phyloP scores from a whole-genome alignment of 1,140 invertebrate species.

The Ceratina calcarata region DNA sequence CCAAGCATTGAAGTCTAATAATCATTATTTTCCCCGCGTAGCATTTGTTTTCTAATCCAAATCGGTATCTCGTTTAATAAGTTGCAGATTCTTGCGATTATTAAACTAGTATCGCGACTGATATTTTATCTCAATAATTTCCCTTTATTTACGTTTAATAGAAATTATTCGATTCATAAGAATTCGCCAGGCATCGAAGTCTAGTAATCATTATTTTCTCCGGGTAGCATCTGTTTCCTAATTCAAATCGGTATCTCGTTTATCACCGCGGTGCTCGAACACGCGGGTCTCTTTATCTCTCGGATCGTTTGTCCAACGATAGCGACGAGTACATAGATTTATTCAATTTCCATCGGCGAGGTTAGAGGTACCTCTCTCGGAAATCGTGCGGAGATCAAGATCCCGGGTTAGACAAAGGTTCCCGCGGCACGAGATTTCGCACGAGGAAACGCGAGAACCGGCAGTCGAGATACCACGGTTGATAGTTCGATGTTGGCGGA shows the following conservation, averaged over 20 bases:
- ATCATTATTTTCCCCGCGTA: too few species aligned
- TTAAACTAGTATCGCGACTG: too few species aligned
- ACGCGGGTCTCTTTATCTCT: background rate
- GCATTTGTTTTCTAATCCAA: too few species aligned
- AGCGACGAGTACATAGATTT: slow-evolving; percentile 2
- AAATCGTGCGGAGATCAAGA: slow-evolving; percentile 37
- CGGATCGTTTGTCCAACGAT: background rate
- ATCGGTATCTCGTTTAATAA: too few species aligned
- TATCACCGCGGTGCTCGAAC: background rate
- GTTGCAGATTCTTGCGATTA: too few species aligned
- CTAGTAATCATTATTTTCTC: too few species aligned
- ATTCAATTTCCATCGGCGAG: background rate
- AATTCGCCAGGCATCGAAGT: too few species aligned
- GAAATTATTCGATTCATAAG: too few species aligned
- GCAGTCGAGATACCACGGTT: slow-evolving; percentile 3
- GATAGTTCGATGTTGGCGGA: slow-evolving; percentile 24
- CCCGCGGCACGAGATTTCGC: background rate
- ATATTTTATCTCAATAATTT: too few species aligned
- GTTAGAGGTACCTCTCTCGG: background rate
- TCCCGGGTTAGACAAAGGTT: slow-evolving; percentile 51
- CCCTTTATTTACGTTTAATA: too few species aligned
- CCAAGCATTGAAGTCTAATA: too few species aligned
- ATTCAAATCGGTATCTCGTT: background rate
- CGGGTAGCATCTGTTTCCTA: background rate
- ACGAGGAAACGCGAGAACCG: slow-evolving; percentile 23